Conservation (phyloP, 2,797 vertebrate genomes). For the Bucorvus abyssinicus region DNA sequence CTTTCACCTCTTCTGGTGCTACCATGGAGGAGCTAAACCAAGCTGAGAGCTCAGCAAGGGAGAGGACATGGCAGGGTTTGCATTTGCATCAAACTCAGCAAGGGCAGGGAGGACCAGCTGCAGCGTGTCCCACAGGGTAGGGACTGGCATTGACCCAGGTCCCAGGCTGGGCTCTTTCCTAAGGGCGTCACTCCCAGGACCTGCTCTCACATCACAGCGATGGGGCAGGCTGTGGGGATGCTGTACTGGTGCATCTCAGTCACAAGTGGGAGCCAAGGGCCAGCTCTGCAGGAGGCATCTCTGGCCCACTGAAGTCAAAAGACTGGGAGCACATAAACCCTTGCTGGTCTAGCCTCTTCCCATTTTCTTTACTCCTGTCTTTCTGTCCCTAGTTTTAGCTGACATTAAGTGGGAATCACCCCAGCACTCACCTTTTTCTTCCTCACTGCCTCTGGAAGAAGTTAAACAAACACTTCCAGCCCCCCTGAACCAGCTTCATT, state of each 20-base stretch:
- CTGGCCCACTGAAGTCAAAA: not conserved
- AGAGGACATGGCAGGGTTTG: not conserved
- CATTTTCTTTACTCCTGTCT: not conserved
- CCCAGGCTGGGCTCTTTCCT: not conserved
- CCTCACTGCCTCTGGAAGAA: not conserved
- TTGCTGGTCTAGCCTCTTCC: not conserved
- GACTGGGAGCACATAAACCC: not conserved
- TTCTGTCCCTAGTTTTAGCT: not conserved
- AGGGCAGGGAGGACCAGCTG: not conserved
- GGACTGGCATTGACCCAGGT: not conserved
- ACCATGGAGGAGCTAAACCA: not conserved
- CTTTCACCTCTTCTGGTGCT: not conserved
- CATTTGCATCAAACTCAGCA: not conserved
- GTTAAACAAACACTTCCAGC: not conserved
- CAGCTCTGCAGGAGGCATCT: not conserved
- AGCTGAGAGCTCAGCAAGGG: not conserved
- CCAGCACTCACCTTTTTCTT: not conserved
- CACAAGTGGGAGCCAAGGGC: not conserved
- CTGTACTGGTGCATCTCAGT: not conserved
- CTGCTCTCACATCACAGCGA: not conserved
- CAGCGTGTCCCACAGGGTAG: not conserved
- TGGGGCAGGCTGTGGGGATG: not conserved
- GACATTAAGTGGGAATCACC: not conserved
- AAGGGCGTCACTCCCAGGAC: not conserved
- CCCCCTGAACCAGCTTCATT: not conserved